phyloP scores from a whole-genome alignment of 2,888 invertebrate species.

The Parnassius glacialis region DNA sequence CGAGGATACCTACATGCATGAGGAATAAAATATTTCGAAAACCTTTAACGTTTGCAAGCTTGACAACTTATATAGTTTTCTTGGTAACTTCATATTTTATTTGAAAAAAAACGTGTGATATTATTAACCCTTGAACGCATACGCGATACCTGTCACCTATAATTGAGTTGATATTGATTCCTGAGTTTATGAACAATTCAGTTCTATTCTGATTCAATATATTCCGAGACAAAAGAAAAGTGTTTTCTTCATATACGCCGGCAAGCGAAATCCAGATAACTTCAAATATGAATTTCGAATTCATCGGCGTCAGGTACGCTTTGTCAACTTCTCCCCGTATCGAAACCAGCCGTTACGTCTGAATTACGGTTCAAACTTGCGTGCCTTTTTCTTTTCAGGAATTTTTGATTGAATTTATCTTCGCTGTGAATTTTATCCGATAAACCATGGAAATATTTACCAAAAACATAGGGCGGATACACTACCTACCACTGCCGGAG shows the following conservation, averaged over 20 bases:
- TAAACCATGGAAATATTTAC: too few species aligned
- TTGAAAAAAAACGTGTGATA: too few species aligned
- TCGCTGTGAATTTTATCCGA: too few species aligned
- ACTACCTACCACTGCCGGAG: too few species aligned
- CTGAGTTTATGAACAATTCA: background rate
- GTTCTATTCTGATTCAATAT: constrained; percentile 4
- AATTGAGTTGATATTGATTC: background rate
- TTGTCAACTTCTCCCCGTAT: constrained; percentile 26
- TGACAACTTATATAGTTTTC: too few species aligned
- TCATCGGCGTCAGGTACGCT: constrained; percentile 23
- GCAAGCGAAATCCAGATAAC: constrained; percentile 9
- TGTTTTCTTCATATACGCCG: background rate
- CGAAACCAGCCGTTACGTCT: constrained; percentile 27
- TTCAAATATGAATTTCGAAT: constrained; percentile 24
- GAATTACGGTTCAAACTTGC: constrained; percentile 27
- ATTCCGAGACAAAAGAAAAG: constrained; percentile 10
- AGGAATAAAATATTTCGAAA: too few species aligned
- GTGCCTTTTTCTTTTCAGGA: constrained; percentile 11
- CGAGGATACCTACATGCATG: too few species aligned
- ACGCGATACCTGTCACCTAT: background rate
- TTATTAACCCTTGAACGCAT: too few species aligned
- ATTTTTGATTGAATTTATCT: constrained; percentile 10
- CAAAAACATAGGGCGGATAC: too few species aligned
- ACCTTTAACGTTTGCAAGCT: too few species aligned
- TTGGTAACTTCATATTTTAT: too few species aligned